These are phyloP conservation scores for Laothoe populi DNA, from an alignment of 2,888 invertebrate genomes.

Conservation along the genomic window DNA sequence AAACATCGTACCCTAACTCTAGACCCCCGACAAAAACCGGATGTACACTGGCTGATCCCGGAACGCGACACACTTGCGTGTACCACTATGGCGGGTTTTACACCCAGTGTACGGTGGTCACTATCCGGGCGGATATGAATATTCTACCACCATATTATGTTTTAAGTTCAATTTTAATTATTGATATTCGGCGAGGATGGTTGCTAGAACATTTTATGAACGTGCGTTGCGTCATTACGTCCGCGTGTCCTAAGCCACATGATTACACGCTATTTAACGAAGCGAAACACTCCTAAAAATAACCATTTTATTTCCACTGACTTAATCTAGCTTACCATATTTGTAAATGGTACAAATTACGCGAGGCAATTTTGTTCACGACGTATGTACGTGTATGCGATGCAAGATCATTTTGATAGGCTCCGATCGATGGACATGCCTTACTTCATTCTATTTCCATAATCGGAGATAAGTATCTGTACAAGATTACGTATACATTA, in stretches of 20 bases:
- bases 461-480: slow-evolving; percentile 32
- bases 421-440: slow-evolving; percentile 38
- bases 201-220: slow-evolving; percentile 32
- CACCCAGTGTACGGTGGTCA: too few species aligned
- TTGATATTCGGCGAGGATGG: slow-evolving; percentile 26
- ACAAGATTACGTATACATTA: slow-evolving; percentile 24
- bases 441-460: slow-evolving; percentile 50
- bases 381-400: slow-evolving; percentile 38
- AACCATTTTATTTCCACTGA: slow-evolving; percentile 39
- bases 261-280: slow-evolving; percentile 14
- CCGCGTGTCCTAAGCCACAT: slow-evolving; percentile 6
- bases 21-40: too few species aligned
- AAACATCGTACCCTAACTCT: too few species aligned
- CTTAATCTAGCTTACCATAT: slow-evolving; percentile 45
- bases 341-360: slow-evolving; percentile 39
- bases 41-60: too few species aligned
- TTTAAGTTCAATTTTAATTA: neutral
- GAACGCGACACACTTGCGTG: too few species aligned
- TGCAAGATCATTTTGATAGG: slow-evolving; percentile 42
- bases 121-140: too few species aligned
- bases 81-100: too few species aligned
- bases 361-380: slow-evolving; percentile 46
- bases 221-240: slow-evolving; percentile 30
- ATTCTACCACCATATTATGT: too few species aligned
- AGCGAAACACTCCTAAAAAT: slow-evolving; percentile 46